phyloP scores from a whole-genome alignment of 2,113 vertebrate species.

The Clarias batrachus region DNA sequence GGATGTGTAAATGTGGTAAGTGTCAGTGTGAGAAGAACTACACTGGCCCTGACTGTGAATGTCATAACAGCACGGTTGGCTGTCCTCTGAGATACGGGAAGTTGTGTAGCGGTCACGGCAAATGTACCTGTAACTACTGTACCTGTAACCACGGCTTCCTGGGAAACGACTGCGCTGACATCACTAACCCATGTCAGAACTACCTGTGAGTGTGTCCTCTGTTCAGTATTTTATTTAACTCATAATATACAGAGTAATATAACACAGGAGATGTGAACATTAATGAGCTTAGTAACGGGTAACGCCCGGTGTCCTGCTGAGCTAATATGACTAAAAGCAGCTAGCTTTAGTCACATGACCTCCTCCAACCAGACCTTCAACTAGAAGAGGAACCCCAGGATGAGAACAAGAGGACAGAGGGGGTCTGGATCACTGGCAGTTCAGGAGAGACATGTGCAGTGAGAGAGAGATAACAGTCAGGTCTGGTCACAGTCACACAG shows the following conservation, averaged over 20 bases:
- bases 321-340: neutral
- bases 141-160: conserved; percentile 62
- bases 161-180: conserved; percentile 62
- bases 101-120: conserved; percentile 67
- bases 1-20: conserved; percentile 67
- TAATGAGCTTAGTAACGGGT: neutral
- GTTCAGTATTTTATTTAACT: neutral
- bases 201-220: conserved; percentile 53
- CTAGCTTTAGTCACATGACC: neutral
- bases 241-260: neutral
- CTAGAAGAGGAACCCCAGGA: too few species aligned
- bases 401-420: too few species aligned
- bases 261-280: neutral
- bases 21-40: conserved; percentile 65
- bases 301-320: neutral
- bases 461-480: too few species aligned
- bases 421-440: too few species aligned
- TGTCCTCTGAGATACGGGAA: conserved; percentile 44
- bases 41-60: conserved; percentile 68
- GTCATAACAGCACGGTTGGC: conserved; percentile 51
- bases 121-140: conserved; percentile 72
- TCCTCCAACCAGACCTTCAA: too few species aligned
- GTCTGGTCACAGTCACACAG: too few species aligned
- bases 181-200: conserved; percentile 59
- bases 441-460: too few species aligned